phyloP scores from a whole-genome alignment of 2,888 invertebrate genomes.

The Zygogramma bicolorata region DNA sequence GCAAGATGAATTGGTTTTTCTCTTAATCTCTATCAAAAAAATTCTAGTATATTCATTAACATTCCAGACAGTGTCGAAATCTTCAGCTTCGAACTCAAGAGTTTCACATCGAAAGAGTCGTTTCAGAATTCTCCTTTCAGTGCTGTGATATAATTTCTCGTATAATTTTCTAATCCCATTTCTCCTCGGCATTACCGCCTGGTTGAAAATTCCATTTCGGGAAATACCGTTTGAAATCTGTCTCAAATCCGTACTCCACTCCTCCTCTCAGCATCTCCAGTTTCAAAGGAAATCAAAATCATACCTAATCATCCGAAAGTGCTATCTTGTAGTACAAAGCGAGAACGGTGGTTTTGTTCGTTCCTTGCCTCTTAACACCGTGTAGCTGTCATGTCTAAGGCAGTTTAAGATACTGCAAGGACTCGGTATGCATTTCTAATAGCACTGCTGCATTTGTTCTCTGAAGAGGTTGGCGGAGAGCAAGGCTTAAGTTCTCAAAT shows the following conservation, averaged over 20 bases:
- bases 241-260: background rate
- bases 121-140: no score
- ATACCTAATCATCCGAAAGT: background rate
- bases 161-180: background rate
- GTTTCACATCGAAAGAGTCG: no score
- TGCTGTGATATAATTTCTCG: no score
- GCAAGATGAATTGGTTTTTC: no score
- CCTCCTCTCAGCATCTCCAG: background rate
- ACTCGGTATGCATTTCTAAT: background rate
- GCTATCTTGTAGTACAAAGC: background rate
- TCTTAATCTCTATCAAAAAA: no score
- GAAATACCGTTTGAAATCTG: background rate
- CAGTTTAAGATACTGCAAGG: background rate
- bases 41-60: no score
- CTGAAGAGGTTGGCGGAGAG: background rate
- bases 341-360: conserved; percentile 1
- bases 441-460: background rate
- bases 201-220: background rate
- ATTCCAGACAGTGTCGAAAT: no score
- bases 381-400: conserved; percentile 6
- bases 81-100: no score
- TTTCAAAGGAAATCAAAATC: conserved; percentile 5
- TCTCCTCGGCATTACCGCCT: background rate
- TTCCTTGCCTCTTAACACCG: background rate
- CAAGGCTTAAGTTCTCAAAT: background rate